A percentile compares a stretch with the other conserved stretches of the same genome.
Conservation (phyloP, 2,888 invertebrate species). For the Molanna angustata region DNA sequence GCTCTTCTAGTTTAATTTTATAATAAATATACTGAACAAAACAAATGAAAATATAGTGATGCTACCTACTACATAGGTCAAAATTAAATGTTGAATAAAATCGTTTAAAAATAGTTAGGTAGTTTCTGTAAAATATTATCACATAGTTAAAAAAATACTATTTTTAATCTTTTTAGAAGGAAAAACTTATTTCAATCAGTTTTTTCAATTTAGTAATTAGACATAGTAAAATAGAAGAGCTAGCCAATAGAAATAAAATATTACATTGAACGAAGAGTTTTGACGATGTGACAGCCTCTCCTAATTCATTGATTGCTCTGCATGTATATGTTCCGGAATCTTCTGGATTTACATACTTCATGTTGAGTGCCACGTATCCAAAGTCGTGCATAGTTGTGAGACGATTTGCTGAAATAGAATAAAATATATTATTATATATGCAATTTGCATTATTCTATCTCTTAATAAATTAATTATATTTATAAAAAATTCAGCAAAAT, state of each 20-base stretch:
- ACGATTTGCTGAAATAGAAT: slow-evolving; percentile 67
- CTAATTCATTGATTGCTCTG: slow-evolving; percentile 86
- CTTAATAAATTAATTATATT: slow-evolving; percentile 1
- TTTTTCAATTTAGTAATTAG: not conserved
- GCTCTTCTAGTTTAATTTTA: too few relatives aligned
- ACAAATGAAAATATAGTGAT: too few relatives aligned
- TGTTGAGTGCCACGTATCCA: slow-evolving; percentile 92
- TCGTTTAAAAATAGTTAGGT: too few relatives aligned
- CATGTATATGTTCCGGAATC: slow-evolving; percentile 97
- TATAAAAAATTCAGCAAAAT: slow-evolving; percentile 2
- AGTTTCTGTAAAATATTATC: too few relatives aligned
- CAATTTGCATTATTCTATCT: slow-evolving; percentile 1
- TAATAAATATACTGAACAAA: too few relatives aligned
- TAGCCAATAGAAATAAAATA: slow-evolving; percentile 33
- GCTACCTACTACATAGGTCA: too few relatives aligned
- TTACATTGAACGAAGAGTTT: slow-evolving; percentile 84
- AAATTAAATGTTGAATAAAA: too few relatives aligned
- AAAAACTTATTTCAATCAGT: too few relatives aligned
- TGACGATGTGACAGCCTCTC: slow-evolving; percentile 93
- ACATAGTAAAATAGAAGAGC: not conserved
- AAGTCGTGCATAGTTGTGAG: slow-evolving; percentile 96
- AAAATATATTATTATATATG: slow-evolving; percentile 11
- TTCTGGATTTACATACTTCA: slow-evolving; percentile 92
- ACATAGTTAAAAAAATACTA: too few relatives aligned
- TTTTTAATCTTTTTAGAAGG: too few relatives aligned